Base-by-base conservation (phyloP, 2,797 vertebrate genomes). In the Petrocephalus sullivani region DNA sequence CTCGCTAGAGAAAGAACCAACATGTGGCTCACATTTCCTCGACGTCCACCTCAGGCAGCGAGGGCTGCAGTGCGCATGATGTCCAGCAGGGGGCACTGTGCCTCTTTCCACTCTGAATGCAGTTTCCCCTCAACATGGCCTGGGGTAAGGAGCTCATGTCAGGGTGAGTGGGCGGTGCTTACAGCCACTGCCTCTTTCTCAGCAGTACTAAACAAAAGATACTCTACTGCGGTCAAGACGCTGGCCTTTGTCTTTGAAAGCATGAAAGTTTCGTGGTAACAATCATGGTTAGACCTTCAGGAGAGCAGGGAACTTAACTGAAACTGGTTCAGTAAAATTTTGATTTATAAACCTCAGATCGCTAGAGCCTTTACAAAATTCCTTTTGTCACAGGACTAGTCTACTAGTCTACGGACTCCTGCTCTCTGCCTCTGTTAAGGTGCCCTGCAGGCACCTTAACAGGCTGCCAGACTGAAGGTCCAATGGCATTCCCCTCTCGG, bases 21-120 rank as follows among this genome's bases (percentile, higher is more conserved):
- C 85, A 86, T 86, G 85, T 86, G 85, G 85, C 33, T 86, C 57
- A 61, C 37, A 86, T 86, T 86, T 86, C 57, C 85, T 86, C 56
- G 7, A 16, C 16, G 37, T 57, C 56, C 85, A 86, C 85, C 28
- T n/a, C 28, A 28, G 28, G 21, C 21, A 14, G 21, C 23, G 8
- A 51, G 83, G 54, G 16, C 23, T 56, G 54, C 57, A 86, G 85
- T 21, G 56, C 5, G 49, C 33, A 5, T 14, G 57, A 49, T n/a
- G 23, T n/a, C 85, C 85, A 86, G 56, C 56, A 86, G 85, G 85
- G 56, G 85, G 41, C 85, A 61, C 85, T 86, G 85, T 86, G 85
- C 6, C 28, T 57, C 85, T 86, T 86, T 12, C 85, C 85, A 41
- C 37, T 33, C 28, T 16, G 54, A 85, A 57, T 14, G 28, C 84